These are phyloP conservation scores for Dipodomys ordii DNA, from an alignment of 2,113 vertebrate species.

Conservation along the genomic window DNA sequence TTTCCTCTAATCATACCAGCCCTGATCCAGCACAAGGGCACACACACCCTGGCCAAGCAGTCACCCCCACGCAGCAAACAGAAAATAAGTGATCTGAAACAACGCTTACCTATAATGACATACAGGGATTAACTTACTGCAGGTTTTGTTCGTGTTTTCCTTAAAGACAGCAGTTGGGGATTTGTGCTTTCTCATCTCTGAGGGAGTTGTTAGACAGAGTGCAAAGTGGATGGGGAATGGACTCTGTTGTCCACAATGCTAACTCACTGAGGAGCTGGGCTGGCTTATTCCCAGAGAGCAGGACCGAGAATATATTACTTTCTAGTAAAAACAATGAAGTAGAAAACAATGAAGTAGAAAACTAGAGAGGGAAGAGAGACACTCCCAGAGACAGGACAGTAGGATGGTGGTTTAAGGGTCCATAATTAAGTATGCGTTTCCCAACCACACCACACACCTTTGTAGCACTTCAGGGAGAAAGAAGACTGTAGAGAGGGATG, in stretches of 20 bases:
- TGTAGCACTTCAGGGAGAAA: neutral
- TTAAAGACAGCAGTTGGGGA: neutral
- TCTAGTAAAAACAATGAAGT: neutral
- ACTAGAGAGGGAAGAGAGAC: neutral
- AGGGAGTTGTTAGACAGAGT: neutral
- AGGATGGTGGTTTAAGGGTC: neutral
- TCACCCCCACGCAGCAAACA: neutral
- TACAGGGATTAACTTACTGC: neutral
- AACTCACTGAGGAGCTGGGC: neutral
- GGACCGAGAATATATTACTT: neutral
- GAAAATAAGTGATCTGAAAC: neutral
- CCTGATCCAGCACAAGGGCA: neutral
- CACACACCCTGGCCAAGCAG: too few species aligned
- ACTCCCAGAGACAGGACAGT: neutral
- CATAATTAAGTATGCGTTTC: neutral
- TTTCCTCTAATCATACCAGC: neutral
- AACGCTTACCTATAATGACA: neutral
- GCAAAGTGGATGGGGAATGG: neutral
- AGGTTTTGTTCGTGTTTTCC: neutral
- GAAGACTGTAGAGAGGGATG: neutral
- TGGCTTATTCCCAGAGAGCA: neutral
- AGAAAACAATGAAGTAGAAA: neutral
- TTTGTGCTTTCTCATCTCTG: neutral
- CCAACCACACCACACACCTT: accelerated
- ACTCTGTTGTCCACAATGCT: neutral